Base-by-base conservation (phyloP, 1,140 invertebrate species). In the Drosophila saltans region DNA sequence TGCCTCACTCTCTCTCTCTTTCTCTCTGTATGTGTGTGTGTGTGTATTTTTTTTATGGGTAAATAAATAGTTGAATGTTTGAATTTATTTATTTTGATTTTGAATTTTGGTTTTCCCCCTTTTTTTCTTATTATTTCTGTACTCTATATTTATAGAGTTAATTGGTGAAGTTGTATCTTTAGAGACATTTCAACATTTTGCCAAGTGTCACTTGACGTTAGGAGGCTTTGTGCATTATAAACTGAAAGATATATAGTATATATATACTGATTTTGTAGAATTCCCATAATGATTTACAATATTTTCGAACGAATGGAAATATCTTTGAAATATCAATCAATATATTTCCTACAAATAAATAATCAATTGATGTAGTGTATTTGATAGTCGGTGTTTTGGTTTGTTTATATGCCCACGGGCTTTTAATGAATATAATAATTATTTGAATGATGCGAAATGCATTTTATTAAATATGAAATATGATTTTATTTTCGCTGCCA, bases 391-490 rank as follows among this genome's bases (percentile, higher is more conserved):
- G n/a, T 52, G 24, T 1, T 2, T 26, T 0, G 1, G 0, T 82
- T 82, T 70, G 80, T 76, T 76, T 78, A 75, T 82, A 75, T 71
- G 16, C 74, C 72, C 75, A 36, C 52, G 58, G 76, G 80, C 45
- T 52, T 78, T 88, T 80, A 88, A 86, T 82, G 79, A 86, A 82
- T 83, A 83, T 88, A 76, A 86, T 85, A 78, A 78, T 78, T 81
- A 85, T 78, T 76, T 73, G 45, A 21, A 52, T 52, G 45, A 77
- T 74, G 69, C 61, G 55, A 77, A 75, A 72, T 70, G 83, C 83
- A 88, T 86, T 86, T 88, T 86, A 86, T 86, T 86, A 88, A 82
- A 86, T 70, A 88, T 86, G 76, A 88, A 86, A 86, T 86, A 83
- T 82, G 83, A 82, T 80, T 86, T 88, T 72, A 71, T 65, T 73